Percentiles rank a stretch among this genome's conserved stretches.
These are phyloP conservation scores for Gryllus bimaculatus DNA, from an alignment of 1,140 invertebrate genomes.

Conservation along the genomic window DNA sequence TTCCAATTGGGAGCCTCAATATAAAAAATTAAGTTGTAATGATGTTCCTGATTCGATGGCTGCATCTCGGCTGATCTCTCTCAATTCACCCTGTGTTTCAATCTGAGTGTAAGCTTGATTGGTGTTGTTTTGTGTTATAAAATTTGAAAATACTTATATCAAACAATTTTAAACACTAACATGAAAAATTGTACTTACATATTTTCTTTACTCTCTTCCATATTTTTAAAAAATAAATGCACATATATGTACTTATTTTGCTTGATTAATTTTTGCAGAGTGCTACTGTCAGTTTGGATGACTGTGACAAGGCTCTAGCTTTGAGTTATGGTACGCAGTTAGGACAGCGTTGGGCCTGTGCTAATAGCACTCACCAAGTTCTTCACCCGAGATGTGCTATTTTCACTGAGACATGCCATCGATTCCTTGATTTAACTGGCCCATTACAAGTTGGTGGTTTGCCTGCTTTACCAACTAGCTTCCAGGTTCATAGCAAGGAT, in stretches of 20 bases:
- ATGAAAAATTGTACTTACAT: too few relatives aligned
- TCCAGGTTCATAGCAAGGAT: conserved; percentile 73
- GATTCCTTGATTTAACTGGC: conserved; percentile 90
- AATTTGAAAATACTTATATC: too few relatives aligned
- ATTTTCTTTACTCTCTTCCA: too few relatives aligned
- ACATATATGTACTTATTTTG: neutral
- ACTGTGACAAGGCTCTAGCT: conserved; percentile 81
- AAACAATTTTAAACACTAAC: too few relatives aligned
- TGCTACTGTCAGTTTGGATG: conserved; percentile 76
- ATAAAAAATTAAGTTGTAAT: too few relatives aligned
- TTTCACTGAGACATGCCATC: conserved; percentile 84
- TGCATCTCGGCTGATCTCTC: too few relatives aligned
- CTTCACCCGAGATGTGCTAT: conserved; percentile 64
- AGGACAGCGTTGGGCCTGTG: conserved; percentile 73
- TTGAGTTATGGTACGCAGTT: conserved; percentile 63
- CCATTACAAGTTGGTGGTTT: conserved; percentile 91
- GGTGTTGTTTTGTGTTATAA: too few relatives aligned
- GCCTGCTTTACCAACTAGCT: conserved; percentile 68
- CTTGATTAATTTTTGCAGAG: conserved; percentile 45
- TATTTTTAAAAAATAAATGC: too few relatives aligned
- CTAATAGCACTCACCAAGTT: conserved; percentile 59
- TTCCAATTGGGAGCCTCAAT: too few relatives aligned
- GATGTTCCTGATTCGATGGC: too few relatives aligned
- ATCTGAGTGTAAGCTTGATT: too few relatives aligned
- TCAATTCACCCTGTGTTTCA: too few relatives aligned